Base-by-base conservation (phyloP, 2,888 invertebrate species). In the Anarsia innoxiella region DNA sequence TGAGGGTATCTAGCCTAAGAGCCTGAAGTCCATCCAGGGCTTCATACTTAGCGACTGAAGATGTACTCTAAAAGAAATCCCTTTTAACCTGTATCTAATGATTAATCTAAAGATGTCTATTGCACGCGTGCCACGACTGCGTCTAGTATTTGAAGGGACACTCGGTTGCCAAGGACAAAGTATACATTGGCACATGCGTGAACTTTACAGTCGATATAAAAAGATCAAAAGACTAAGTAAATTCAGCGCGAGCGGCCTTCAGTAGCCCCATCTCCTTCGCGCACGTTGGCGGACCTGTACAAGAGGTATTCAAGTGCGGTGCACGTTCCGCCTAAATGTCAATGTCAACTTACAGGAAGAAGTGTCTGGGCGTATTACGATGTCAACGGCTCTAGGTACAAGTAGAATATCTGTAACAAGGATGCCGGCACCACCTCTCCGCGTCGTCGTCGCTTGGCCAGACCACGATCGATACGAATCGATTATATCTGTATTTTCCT, bases 291-390 rank as follows among this genome's bases (percentile, higher is more conserved):
- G 58, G 56, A 48, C 45, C 44, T 47, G 55, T 53, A 48, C 42
- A 40, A 34, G 8, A 25, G 43, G 42, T 43, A 2, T 9, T 14
- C 1, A 10, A 5, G 2, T 40, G 45, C 48, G 51, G n/a, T 39
- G 50, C 49, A 50, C 52, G 45, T 60, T 49, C 44, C 42, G 45
- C 39, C 51, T 66, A 79, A 82, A 80, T 78, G 80, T 80, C 82
- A 80, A 79, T 79, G 80, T 64, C 79, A 56, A 51, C 51, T 59
- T 57, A 57, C 76, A 78, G 77, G 78, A 79, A 78, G 77, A 68
- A 53, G 51, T 56, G 47, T 53, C 57, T 63, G 66, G 64, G 68
- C 62, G 62, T 58, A 47, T 51, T 44, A 50, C 50, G 55, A 55
- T 53, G 53, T 57, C 44, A 56, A 42, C 51, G 46, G 44, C 48